Base-by-base conservation (phyloP, 2,797 vertebrate species). In the Coregonus ussuriensis region DNA sequence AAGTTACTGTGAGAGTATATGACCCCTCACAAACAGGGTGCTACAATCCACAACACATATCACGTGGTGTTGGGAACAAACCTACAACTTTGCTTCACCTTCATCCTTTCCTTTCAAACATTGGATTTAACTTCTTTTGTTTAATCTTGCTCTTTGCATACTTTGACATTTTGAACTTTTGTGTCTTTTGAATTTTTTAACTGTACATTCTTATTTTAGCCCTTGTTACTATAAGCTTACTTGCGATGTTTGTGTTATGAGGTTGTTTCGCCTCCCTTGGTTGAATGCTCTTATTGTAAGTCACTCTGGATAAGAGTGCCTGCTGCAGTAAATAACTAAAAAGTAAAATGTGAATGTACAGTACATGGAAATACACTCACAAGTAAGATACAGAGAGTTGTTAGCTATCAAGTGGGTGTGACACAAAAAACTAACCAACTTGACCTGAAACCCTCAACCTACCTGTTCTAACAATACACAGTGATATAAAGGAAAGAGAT, bases 401-500 rank as follows among this genome's bases (percentile, higher is more conserved):
- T n/a, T 15, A n/a, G 18, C 54, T 59, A 59, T 59, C 54, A 59
- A 59, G 54, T 18, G 54, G 54, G 54, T 59, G 18, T 59, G 54
- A 4, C 1, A 56, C 18, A 66, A 15, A 14, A 13, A 66, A 16
- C 25, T 29, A 1, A 29, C 63, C 9, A 29, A 25, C 25, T 66
- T 66, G 9, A 31, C 18, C 59, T 63, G 59, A 25, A 37, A 37
- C 18, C 4, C 6, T 6, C 62, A 63, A 63, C 6, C 62, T 21
- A 16, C 21, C 62, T 25, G 25, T 65, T 25, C 21, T 29, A 18
- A 33, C 25, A 33, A 31, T 6, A 29, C 13, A 72, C 13, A 73
- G 47, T 71, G 52, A 7, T 31, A 33, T 31, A 74, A 47, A 74
- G 51, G 35, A 66, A 47, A 21, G 37, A 52, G 66, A 69, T 63